Base-by-base conservation (phyloP, 2,797 vertebrate genomes). In the Atherinosoma microstoma region DNA sequence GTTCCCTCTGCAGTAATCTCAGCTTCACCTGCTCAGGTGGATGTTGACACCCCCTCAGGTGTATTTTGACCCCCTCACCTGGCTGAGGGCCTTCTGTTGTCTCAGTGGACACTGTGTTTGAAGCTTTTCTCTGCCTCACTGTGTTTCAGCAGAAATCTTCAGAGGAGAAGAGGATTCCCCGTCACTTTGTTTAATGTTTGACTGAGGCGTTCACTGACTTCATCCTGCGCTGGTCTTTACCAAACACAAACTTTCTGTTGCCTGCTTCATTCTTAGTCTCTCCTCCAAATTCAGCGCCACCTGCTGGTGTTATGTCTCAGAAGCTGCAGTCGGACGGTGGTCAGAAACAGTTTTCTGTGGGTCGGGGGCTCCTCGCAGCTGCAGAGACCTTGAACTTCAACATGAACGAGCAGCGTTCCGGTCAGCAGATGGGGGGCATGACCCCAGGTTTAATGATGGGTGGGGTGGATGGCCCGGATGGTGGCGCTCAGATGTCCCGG, bases 381-480 rank as follows among this genome's bases (percentile, higher is more conserved):
- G 93, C 94, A 2, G 93, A 95, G 85, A 94, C 93, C 82, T 93
- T 95, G 75, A 95, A 94, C 89, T 96, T 91, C 85, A 94, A 79
- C 85, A 92, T 95, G 93, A 90, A 60, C 0, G 93, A 94, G 0
- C 91, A 90, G 45, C 87, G 89, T 29, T 82, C 93, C 8, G 4
- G 67, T 20, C 82, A 91, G n/a, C 87, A 86, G 51, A 78, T 92
- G 84, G 87, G 90, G 63, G 88, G 88, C 51, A 76, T 92, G 88
- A n/a, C 86, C 60, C 87, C 92, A 1, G 78, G 86, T 18, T 67
- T 90, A 49, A 88, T 91, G 38, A 75, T 84, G 80, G 86, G 84
- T 0, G 65, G 82, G 18, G 70, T 82, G 61, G 89, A 92, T 15
- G 67, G 87, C 56, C 91, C 56, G 64, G 93, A 93, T 1, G 62